Evolutionary conservation across 2,797 vertebrate species (phyloP).

Genomic region (Spondyliosoma cantharus): DNA sequence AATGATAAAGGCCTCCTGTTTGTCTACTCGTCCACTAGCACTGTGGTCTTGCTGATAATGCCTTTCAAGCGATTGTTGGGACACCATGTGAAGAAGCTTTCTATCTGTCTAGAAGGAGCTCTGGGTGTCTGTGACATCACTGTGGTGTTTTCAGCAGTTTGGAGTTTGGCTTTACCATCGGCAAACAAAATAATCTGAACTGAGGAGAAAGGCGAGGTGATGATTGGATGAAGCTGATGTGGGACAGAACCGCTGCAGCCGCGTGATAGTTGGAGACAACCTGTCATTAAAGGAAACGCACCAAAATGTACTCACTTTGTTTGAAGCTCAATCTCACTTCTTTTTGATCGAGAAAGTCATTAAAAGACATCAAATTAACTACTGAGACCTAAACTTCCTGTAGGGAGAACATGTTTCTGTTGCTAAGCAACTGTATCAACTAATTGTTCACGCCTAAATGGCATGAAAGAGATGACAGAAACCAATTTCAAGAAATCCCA

Average conservation of each 20-base stretch:
- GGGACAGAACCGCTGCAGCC: neutral
- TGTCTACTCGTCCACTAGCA: neutral
- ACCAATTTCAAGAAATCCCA: conserved; percentile 14
- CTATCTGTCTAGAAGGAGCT: neutral
- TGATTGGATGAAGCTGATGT: neutral
- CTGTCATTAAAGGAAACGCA: neutral
- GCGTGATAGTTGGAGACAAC: too few relatives aligned
- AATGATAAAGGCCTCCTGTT: neutral
- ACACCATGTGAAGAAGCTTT: neutral
- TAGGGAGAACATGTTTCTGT: neutral
- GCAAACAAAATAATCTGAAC: neutral
- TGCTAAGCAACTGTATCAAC: conserved; percentile 33
- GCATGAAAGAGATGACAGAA: conserved; percentile 21
- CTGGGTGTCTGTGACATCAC: neutral
- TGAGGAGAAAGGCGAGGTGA: neutral
- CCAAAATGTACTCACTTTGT: neutral
- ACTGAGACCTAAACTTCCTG: neutral
- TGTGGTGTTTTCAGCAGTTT: neutral
- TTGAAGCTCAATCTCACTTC: neutral
- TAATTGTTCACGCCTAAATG: conserved; percentile 17
- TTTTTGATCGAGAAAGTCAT: conserved; percentile 13
- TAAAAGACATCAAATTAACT: neutral
- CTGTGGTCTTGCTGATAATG: neutral
- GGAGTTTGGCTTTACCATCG: neutral
- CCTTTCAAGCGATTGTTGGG: neutral